Evolutionary conservation across 1,140 invertebrate species (phyloP), one percentile per base, ranked within the genome.

Genomic region (Arctopsyche grandis): DNA sequence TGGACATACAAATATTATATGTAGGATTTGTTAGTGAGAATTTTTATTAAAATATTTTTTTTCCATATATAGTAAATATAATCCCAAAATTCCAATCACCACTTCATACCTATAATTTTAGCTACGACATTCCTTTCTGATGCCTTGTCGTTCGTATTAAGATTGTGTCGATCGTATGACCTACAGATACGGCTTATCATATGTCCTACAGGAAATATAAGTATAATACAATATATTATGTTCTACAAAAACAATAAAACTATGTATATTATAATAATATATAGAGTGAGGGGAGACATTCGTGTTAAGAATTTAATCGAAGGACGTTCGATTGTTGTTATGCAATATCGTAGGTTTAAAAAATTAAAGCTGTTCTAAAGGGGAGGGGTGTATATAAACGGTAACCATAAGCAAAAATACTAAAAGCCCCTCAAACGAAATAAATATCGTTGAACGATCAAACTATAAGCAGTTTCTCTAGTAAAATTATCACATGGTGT

Each of bases 61-160:
- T 16, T 16, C 9, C n/a, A 56, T 16, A 56, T 4, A 56, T 16
- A 56, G 1, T 16, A 16, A 16, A 21, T 56, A 56, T 26, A 12
- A 69, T 19, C 77, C 80, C 63, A 38, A 76, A 52, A 77, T 80
- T 48, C 80, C 80, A 75, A 76, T 24, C 78, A 82, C 81, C 81
- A 70, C 58, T 79, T 70, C 81, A 82, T 82, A 82, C 81, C 81
- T 82, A 82, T 82, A 60, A 46, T 56, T 58, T 75, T 79, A 44
- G 71, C 71, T 69, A 77, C 71, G 66, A 74, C 56, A 38, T 21
- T 46, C 69, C 16, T 78, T 78, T 78, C 24, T 73, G 78, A 75
- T 76, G 24, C 69, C 69, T 56, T 69, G 44, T 44, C 38, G 12
- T 79, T 29, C 70, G 70, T 38, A 73, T 70, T 79, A 63, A 29